These are phyloP conservation scores for Sturnus vulgaris DNA, from an alignment of 2,113 vertebrate genomes.

Conservation along the genomic window DNA sequence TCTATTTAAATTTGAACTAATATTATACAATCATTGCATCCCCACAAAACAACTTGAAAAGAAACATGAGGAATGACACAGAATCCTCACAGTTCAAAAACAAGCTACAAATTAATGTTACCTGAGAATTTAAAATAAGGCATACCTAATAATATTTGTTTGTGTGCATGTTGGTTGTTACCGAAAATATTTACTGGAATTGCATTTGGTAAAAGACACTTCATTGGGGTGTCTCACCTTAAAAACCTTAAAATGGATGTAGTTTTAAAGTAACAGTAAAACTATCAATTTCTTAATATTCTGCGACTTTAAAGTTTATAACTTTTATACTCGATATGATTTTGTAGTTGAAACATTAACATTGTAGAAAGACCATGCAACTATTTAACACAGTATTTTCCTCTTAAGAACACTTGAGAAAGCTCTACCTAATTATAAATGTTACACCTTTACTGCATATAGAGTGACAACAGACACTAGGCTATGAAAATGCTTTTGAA, in stretches of 20 bases:
- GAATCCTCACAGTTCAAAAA: background rate
- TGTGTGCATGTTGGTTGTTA: background rate
- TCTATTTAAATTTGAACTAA: background rate
- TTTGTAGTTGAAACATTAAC: background rate
- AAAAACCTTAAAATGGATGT: background rate
- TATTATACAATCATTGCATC: background rate
- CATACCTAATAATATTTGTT: background rate
- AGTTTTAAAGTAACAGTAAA: background rate
- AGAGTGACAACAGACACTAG: background rate
- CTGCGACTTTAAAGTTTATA: background rate
- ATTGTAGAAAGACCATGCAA: background rate
- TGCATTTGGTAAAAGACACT: background rate
- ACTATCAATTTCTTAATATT: background rate
- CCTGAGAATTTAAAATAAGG: background rate
- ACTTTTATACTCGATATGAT: background rate
- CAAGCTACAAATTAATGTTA: background rate
- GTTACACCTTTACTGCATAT: background rate
- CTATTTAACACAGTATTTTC: background rate
- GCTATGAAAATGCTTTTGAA: background rate
- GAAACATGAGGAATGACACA: background rate
- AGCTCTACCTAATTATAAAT: background rate
- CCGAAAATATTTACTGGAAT: background rate
- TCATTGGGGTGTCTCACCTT: background rate
- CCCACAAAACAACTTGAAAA: background rate
- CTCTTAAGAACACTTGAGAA: background rate